Evolutionary conservation across 2,888 invertebrate species (phyloP), one percentile per base, ranked within the genome.

Genomic region (Eupithecia pulchellata): DNA sequence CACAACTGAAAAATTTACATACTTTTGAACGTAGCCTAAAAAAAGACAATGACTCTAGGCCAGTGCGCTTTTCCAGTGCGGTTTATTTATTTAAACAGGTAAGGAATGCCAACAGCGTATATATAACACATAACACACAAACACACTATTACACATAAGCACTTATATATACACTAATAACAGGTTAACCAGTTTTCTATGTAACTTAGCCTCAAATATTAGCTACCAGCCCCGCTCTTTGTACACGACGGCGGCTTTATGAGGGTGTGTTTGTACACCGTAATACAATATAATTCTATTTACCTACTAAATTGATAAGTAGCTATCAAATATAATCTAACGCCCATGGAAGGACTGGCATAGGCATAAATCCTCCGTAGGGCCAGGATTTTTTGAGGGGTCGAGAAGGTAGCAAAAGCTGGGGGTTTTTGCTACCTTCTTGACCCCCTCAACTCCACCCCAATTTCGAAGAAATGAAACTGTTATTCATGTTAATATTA

Each of bases 281-380:
- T 62, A 68, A 71, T 68, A 57, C 64, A 39, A n/a, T n/a, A n/a
- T n/a, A 64, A 64, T 61, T 32, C 55, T 68, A 60, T 71, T 68
- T 68, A 67, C 64, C 11, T 52, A 52, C 52, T 8, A 52, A 52
- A 52, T 52, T 52, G 52, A 52, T 52, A 52, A 52, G 52, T 25
- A 25, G 25, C 11, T 25, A 52, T 25, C 25, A 25, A 25, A 52
- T 25, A 20, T 25, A 52, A 25, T 25, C 20, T 52, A 25, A 52
- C 52, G 25, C 52, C 25, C 4, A 11, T 52, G 52, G 11, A 11
- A 52, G 11, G 20, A 52, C 42, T 47, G n/a, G 42, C 9, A 20
- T 20, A 47, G 20, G 20, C 6, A 47, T n/a, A n/a, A n/a, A n/a
- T n/a, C n/a, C n/a, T n/a, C n/a, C n/a, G n/a, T n/a, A n/a, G n/a